phyloP scores from a whole-genome alignment of 2,113 vertebrate species.

The Cyanoderma ruficeps region DNA sequence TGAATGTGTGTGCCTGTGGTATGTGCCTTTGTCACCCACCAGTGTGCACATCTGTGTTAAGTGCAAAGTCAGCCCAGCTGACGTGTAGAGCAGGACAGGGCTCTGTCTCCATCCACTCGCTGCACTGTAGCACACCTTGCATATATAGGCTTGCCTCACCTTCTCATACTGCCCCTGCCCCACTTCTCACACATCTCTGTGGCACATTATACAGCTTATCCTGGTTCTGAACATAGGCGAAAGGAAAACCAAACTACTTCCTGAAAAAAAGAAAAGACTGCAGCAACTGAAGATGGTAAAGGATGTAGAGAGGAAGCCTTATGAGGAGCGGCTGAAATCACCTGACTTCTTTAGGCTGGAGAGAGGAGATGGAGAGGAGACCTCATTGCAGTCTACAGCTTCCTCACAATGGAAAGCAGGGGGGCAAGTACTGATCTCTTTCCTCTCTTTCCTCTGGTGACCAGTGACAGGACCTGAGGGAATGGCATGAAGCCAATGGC shows the following conservation, averaged over 20 bases:
- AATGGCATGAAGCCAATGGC: too few species aligned
- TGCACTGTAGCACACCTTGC: not conserved
- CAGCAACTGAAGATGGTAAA: not conserved
- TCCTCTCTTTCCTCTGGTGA: not conserved
- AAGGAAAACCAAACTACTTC: not conserved
- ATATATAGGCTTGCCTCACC: not conserved
- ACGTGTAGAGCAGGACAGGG: too few species aligned
- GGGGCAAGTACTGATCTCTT: not conserved
- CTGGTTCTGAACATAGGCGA: not conserved
- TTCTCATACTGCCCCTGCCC: not conserved
- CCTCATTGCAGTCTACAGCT: too few species aligned
- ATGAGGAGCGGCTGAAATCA: accelerated
- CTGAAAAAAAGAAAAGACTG: not conserved
- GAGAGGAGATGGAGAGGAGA: not conserved
- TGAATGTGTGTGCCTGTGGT: not conserved
- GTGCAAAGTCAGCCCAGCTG: not conserved
- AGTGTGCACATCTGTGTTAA: too few species aligned
- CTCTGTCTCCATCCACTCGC: not conserved
- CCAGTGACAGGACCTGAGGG: not conserved
- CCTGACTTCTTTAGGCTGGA: not conserved
- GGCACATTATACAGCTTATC: too few species aligned
- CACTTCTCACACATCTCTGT: not conserved
- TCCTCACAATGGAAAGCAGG: not conserved
- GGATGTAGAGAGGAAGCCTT: not conserved
- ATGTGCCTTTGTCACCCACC: not conserved